Evolutionary conservation across 2,113 vertebrate genomes (phyloP).

Genomic region (Cyphomyrus discorhynchus): DNA sequence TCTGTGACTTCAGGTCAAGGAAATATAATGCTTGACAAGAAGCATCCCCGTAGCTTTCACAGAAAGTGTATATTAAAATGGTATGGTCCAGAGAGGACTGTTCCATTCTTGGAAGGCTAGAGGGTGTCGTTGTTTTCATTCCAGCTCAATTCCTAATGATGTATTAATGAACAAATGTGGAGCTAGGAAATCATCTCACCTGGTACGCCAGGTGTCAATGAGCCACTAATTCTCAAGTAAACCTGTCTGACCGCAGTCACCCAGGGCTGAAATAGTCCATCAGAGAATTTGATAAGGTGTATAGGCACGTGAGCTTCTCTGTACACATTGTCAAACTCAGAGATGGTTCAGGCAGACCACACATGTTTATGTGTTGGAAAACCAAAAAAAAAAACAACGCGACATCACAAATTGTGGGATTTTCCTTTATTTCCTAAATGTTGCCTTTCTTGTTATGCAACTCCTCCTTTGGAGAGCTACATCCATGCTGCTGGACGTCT

Average conservation of each 20-base stretch:
- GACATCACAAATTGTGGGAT: background rate
- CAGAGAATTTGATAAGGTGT: background rate
- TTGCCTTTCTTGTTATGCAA: background rate
- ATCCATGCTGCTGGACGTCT: background rate
- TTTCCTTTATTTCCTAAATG: background rate
- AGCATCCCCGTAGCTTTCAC: background rate
- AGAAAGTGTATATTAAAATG: background rate
- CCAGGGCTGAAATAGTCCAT: background rate
- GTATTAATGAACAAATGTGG: background rate
- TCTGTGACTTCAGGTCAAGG: background rate
- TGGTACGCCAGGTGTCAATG: background rate
- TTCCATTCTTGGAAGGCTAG: background rate
- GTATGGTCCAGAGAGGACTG: background rate
- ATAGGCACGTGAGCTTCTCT: background rate
- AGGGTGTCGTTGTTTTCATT: background rate
- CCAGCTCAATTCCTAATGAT: background rate
- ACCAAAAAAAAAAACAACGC: background rate
- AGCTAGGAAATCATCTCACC: background rate
- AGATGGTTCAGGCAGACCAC: background rate
- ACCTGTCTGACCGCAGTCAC: background rate
- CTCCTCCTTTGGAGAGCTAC: background rate
- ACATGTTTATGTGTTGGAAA: background rate
- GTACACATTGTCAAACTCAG: background rate
- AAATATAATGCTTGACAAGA: background rate
- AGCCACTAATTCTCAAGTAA: background rate